Evolutionary conservation across 2,113 vertebrate species (phyloP).

Genomic region (Sula dactylatra): DNA sequence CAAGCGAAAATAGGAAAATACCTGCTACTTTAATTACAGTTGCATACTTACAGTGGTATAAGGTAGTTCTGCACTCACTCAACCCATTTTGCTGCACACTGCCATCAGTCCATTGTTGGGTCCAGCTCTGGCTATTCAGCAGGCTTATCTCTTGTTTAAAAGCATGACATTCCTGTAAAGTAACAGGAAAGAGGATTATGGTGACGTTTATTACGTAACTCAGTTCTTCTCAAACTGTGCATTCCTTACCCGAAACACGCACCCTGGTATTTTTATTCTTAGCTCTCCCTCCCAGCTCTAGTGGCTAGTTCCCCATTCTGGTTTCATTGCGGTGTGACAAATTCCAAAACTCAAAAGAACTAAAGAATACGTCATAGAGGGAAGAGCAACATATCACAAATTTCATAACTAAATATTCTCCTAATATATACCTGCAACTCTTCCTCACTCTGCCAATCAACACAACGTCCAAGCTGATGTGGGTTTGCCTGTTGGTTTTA

Average conservation of each 20-base stretch:
- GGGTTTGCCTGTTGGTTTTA: background rate
- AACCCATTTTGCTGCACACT: constrained; percentile 25
- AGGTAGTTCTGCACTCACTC: background rate
- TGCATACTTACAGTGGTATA: constrained; percentile 5
- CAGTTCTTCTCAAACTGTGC: background rate
- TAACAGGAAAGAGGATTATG: background rate
- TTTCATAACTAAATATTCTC: background rate
- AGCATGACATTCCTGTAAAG: constrained; percentile 17
- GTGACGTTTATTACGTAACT: background rate
- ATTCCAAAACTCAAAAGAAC: background rate
- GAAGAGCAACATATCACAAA: background rate
- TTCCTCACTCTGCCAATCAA: background rate
- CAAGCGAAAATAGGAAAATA: background rate
- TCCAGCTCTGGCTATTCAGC: background rate
- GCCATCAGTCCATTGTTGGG: background rate
- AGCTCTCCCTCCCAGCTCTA: background rate
- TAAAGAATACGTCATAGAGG: background rate
- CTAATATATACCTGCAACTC: background rate
- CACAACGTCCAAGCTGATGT: background rate
- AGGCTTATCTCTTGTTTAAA: background rate
- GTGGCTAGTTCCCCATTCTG: background rate
- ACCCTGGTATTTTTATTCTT: background rate
- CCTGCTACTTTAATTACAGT: background rate
- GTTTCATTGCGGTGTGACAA: background rate
- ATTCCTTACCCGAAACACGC: background rate